Evolutionary conservation across 2,797 vertebrate genomes (phyloP).

Genomic region (Loris lydekkerianus): DNA sequence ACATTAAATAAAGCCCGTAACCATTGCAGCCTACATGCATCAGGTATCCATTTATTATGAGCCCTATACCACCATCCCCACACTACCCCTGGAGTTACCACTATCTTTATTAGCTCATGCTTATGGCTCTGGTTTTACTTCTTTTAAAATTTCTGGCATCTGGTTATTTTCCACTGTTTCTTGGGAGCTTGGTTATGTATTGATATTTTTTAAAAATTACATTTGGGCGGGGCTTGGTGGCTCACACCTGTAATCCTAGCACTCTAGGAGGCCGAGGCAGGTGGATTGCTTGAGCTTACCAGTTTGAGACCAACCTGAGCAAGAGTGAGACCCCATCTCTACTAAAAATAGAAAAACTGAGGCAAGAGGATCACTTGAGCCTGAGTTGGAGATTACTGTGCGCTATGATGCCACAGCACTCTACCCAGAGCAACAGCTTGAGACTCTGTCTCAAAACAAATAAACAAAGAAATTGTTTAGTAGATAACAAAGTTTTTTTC

Average conservation of each 20-base stretch:
- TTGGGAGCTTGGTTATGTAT: not conserved
- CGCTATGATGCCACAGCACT: too few species aligned
- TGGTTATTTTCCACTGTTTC: constrained; percentile 51
- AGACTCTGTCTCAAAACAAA: too few species aligned
- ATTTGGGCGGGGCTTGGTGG: not conserved
- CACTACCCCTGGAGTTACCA: not conserved
- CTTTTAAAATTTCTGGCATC: constrained; percentile 19
- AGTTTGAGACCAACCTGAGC: too few species aligned
- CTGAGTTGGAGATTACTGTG: too few species aligned
- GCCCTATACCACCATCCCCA: not conserved
- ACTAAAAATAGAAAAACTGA: too few species aligned
- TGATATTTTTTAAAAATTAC: not conserved
- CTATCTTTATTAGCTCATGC: not conserved
- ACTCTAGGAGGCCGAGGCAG: too few species aligned
- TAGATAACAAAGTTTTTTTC: constrained; percentile 18
- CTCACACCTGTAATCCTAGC: too few species aligned
- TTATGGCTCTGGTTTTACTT: not conserved
- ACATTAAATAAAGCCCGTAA: not conserved
- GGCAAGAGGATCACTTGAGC: too few species aligned
- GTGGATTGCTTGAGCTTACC: too few species aligned
- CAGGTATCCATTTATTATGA: not conserved
- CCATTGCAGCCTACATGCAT: not conserved
- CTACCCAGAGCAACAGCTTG: too few species aligned
- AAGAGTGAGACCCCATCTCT: too few species aligned
- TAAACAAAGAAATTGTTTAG: not conserved